phyloP scores from a whole-genome alignment of 2,797 vertebrate genomes.

The Sebastes itinus region DNA sequence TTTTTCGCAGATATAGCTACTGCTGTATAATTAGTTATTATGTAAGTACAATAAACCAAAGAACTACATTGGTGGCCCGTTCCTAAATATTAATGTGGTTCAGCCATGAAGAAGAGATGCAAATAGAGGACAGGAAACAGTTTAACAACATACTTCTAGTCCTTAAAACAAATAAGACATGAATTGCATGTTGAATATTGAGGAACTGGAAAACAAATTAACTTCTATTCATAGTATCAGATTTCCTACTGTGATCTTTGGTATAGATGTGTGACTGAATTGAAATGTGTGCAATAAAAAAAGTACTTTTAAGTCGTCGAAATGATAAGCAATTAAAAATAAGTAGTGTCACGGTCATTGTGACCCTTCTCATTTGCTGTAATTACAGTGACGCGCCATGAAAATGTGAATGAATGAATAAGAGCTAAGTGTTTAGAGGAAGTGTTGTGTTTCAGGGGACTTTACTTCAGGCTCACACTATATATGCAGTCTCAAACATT shows the following conservation, averaged over 20 bases:
- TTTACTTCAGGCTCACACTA: neutral
- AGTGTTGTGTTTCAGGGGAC: neutral
- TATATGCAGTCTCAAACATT: neutral
- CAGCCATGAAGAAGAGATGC: neutral
- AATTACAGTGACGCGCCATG: neutral
- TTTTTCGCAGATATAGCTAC: too few relatives aligned
- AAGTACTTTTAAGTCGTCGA: neutral
- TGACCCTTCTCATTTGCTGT: neutral
- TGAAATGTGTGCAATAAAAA: neutral
- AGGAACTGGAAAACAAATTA: neutral
- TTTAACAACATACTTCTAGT: neutral
- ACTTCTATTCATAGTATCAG: neutral
- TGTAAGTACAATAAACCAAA: neutral
- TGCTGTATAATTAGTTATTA: neutral
- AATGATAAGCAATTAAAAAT: constrained; percentile 3
- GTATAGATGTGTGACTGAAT: neutral
- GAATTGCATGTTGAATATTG: neutral
- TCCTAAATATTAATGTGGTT: neutral
- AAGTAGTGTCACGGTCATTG: neutral
- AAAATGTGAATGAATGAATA: neutral
- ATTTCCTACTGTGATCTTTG: neutral
- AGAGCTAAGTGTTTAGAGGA: neutral
- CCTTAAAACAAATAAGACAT: neutral
- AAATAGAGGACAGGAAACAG: neutral
- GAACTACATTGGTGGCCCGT: neutral